phyloP scores from a whole-genome alignment of 2,113 vertebrate species.

The Phycodurus eques region DNA sequence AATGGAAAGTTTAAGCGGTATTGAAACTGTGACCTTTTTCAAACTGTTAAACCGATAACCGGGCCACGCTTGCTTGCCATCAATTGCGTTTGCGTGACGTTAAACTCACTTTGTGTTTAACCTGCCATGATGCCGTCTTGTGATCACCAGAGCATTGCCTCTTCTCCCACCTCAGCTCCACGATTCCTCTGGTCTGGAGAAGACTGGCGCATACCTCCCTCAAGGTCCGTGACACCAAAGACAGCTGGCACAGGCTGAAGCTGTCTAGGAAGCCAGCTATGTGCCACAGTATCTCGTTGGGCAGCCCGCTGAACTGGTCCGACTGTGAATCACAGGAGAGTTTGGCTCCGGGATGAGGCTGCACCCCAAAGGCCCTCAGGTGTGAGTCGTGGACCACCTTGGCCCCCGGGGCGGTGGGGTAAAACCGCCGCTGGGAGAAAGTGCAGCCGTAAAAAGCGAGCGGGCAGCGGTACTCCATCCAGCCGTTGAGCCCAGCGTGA shows the following conservation, averaged over 20 bases:
- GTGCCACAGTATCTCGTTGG: slow-evolving; percentile 91
- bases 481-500: slow-evolving; percentile 95
- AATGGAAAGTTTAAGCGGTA: too few relatives aligned
- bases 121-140: slow-evolving; percentile 83
- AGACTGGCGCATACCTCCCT: slow-evolving; percentile 94
- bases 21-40: too few relatives aligned
- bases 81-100: too few relatives aligned
- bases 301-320: slow-evolving; percentile 87
- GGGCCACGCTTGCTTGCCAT: too few relatives aligned
- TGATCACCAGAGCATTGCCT: slow-evolving; percentile 70
- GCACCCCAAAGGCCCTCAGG: slow-evolving; percentile 90
- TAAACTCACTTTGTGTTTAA: slow-evolving; percentile 86
- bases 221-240: slow-evolving; percentile 89
- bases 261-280: slow-evolving; percentile 93
- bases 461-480: slow-evolving; percentile 97
- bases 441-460: slow-evolving; percentile 97
- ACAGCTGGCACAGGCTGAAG: slow-evolving; percentile 95
- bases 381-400: slow-evolving; percentile 90
- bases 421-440: slow-evolving; percentile 92
- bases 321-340: slow-evolving; percentile 66
- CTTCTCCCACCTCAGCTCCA: slow-evolving; percentile 92
- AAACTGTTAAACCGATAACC: too few relatives aligned
- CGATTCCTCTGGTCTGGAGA: slow-evolving; percentile 91
- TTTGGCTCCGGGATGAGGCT: slow-evolving; percentile 70
- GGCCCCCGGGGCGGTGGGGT: slow-evolving; percentile 83